Percentiles rank a stretch among this genome's conserved stretches.
Evolutionary conservation across 2,888 invertebrate species (phyloP).

Genomic region (Aproaerema taeniolella): DNA sequence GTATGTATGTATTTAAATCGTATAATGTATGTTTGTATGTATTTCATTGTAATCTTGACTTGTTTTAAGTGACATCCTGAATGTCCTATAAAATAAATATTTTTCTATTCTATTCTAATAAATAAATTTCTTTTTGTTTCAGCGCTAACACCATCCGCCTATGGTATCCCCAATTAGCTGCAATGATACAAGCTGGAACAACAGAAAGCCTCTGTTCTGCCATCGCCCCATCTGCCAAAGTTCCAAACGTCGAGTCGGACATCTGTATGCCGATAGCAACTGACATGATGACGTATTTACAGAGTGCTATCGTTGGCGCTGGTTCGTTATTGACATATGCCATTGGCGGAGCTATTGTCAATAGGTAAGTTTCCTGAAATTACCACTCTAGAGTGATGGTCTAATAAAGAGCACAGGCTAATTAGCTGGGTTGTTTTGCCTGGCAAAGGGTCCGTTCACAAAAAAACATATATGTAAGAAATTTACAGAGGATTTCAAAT

Average conservation of each 20-base stretch:
- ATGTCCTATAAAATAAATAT: too few species aligned
- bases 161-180: conserved; percentile 92
- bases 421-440: too few species aligned
- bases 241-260: conserved; percentile 20
- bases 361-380: conserved; percentile 34
- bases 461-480: conserved; percentile 39
- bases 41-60: too few species aligned
- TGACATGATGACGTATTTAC: conserved; percentile 80
- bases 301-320: conserved; percentile 81
- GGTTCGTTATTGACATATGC: conserved; percentile 80
- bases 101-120: too few species aligned
- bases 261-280: conserved; percentile 60
- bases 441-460: too few species aligned
- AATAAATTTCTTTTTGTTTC: conserved; percentile 19
- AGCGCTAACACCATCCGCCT: conserved; percentile 88
- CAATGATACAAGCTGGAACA: conserved; percentile 73
- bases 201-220: conserved; percentile 54
- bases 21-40: too few species aligned
- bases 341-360: conserved; percentile 65
- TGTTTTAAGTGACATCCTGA: too few species aligned
- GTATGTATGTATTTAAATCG: too few species aligned
- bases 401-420: too few species aligned
- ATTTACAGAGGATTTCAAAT: too few species aligned
- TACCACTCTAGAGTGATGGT: too few species aligned
- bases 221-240: conserved; percentile 40